Evolutionary conservation across 2,888 invertebrate species (phyloP).

Genomic region (Siphlonurus alternatus): DNA sequence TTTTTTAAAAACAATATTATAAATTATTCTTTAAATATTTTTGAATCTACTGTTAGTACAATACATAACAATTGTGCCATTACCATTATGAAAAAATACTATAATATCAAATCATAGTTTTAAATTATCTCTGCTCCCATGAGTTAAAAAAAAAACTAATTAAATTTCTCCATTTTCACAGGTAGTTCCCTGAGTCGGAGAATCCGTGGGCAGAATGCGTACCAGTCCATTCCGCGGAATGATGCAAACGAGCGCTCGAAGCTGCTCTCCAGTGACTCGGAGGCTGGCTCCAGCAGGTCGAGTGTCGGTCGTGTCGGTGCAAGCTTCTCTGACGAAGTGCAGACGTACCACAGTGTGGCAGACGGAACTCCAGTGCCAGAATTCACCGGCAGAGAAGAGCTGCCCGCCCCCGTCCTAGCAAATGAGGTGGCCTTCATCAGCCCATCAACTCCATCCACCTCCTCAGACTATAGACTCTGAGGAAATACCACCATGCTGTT

Average conservation of each 20-base stretch:
- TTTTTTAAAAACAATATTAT: no score
- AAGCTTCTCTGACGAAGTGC: neutral
- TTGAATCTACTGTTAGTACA: no score
- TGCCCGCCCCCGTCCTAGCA: neutral
- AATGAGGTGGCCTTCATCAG: neutral
- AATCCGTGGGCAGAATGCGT: conserved; percentile 40
- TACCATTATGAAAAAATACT: no score
- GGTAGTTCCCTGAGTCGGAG: conserved; percentile 60
- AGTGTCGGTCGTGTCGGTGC: neutral
- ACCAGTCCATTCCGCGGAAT: neutral
- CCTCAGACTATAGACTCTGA: no score
- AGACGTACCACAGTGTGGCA: neutral
- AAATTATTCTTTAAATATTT: no score
- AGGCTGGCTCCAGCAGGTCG: neutral
- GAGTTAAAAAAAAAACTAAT: no score
- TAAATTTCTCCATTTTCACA: conserved; percentile 23
- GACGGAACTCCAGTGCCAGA: neutral
- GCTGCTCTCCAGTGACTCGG: neutral
- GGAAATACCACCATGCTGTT: no score
- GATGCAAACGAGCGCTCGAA: neutral
- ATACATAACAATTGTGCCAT: no score
- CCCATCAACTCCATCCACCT: neutral
- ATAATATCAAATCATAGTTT: no score
- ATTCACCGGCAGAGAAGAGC: neutral
- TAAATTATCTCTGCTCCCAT: no score